Conservation (phyloP, 2,797 vertebrate species). For the Pangasius krempfi region DNA sequence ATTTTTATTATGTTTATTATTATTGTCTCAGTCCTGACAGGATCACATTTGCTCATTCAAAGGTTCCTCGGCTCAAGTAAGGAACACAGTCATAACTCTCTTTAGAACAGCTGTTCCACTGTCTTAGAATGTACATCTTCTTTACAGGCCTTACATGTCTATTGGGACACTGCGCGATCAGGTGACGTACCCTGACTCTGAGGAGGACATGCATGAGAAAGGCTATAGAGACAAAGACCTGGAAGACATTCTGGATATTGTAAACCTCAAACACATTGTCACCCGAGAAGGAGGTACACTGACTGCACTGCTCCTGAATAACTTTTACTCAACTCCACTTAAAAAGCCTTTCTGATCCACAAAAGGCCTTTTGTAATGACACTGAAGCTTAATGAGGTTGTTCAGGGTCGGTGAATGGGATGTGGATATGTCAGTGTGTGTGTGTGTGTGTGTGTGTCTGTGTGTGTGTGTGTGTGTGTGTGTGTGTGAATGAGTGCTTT, state of each 20-base stretch:
- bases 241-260: conserved; percentile 87
- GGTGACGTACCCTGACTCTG: conserved; percentile 95
- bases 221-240: conserved; percentile 87
- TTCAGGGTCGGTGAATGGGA: conserved; percentile 54
- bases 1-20: not conserved
- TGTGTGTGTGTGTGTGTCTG: not conserved
- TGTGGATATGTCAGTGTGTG: conserved; percentile 51
- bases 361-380: conserved; percentile 52
- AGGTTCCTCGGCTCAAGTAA: not conserved
- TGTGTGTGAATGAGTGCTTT: not conserved
- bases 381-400: conserved; percentile 33
- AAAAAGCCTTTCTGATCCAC: conserved; percentile 17
- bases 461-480: not conserved
- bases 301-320: not conserved
- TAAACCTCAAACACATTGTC: conserved; percentile 95
- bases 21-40: not conserved
- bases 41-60: not conserved
- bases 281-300: conserved; percentile 93
- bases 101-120: not conserved
- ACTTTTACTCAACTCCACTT: conserved; percentile 15
- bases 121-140: conserved; percentile 13
- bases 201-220: conserved; percentile 89
- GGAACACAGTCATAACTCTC: not conserved
- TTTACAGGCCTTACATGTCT: conserved; percentile 94
- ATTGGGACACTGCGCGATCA: conserved; percentile 93